Conservation (phyloP, 2,888 invertebrate genomes). For the Noctua pronuba region DNA sequence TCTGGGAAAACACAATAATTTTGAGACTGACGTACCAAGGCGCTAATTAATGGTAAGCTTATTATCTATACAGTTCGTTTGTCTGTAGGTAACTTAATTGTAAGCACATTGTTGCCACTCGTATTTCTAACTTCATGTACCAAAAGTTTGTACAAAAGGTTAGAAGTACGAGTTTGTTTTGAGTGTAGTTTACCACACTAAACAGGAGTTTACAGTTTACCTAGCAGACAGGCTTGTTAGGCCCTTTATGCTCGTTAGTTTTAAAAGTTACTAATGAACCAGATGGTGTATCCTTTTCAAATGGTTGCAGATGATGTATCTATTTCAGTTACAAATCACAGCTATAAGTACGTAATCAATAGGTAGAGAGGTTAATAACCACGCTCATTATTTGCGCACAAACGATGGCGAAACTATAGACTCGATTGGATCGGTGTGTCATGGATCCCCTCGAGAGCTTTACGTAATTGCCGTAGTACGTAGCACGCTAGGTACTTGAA, state of each 20-base stretch:
- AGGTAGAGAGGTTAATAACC: conserved; percentile 43
- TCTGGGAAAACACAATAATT: conserved; percentile 11
- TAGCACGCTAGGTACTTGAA: conserved; percentile 30
- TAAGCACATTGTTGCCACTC: neutral
- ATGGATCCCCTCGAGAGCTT: conserved; percentile 48
- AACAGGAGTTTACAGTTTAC: neutral
- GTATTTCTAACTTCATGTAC: neutral
- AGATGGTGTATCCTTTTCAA: neutral
- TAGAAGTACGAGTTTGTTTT: neutral
- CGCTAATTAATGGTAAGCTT: neutral
- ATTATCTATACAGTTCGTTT: neutral
- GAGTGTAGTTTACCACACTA: neutral
- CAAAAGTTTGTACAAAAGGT: neutral
- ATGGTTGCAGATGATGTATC: neutral
- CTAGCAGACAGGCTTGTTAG: neutral
- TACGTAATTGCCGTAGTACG: conserved; percentile 45
- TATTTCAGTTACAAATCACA: conserved; percentile 13
- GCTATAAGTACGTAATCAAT: conserved; percentile 21
- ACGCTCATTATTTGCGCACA: conserved; percentile 38
- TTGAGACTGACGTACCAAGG: neutral
- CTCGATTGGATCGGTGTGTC: conserved; percentile 50
- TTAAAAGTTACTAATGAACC: neutral
- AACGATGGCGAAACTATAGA: conserved; percentile 36
- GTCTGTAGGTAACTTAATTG: neutral
- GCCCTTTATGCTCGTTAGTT: neutral